phyloP scores from a whole-genome alignment of 2,797 vertebrate genomes.

The Hirundo rustica region DNA sequence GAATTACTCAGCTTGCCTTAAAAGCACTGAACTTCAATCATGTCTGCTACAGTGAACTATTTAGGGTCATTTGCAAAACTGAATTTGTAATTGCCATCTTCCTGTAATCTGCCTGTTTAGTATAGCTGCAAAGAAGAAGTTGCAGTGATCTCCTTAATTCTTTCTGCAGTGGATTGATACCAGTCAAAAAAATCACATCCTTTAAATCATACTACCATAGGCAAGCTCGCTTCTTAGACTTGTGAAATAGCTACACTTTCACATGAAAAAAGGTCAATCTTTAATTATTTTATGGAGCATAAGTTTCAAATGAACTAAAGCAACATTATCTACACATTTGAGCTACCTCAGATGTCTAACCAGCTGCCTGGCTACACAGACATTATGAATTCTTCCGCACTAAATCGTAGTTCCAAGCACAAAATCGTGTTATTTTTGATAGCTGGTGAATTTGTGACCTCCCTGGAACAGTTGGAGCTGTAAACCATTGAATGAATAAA shows the following conservation, averaged over 20 bases:
- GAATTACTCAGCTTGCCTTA: not conserved
- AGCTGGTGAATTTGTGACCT: conserved; percentile 34
- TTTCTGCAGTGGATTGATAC: not conserved
- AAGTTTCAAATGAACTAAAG: not conserved
- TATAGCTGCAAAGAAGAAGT: not conserved
- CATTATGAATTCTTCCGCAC: not conserved
- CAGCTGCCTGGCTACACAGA: not conserved
- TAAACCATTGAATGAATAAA: conserved; percentile 10
- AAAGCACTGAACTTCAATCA: not conserved
- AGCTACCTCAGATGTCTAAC: not conserved
- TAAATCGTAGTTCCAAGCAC: not conserved
- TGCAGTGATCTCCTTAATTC: not conserved
- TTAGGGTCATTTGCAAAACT: not conserved
- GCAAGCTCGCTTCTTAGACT: not conserved
- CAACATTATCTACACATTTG: not conserved
- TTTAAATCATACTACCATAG: not conserved
- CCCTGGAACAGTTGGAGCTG: not conserved
- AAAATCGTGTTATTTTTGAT: not conserved
- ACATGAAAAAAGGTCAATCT: not conserved
- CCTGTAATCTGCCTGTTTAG: not conserved
- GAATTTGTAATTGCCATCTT: not conserved
- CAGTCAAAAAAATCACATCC: not conserved
- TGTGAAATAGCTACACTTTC: not conserved
- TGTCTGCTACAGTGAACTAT: not conserved
- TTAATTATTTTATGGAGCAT: conserved; percentile 13